Evolutionary conservation across 2,113 vertebrate species (phyloP).

Genomic region (Sander lucioperca): DNA sequence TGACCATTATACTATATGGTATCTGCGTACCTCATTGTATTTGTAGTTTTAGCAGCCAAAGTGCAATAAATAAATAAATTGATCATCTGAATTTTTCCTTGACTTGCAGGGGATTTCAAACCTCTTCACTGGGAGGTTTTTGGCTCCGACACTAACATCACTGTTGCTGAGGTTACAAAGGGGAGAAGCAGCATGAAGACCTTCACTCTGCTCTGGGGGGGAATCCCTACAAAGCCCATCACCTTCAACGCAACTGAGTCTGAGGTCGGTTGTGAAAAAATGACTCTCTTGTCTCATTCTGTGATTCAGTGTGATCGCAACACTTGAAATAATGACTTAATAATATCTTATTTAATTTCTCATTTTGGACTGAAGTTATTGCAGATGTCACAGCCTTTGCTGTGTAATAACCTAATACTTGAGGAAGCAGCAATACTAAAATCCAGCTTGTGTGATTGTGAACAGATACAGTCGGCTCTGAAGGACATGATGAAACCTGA

Average conservation of each 20-base stretch:
- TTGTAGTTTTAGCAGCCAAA: background rate
- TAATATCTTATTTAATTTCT: background rate
- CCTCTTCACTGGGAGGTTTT: slow-evolving; percentile 78
- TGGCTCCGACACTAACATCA: slow-evolving; percentile 77
- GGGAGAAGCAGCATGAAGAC: slow-evolving; percentile 84
- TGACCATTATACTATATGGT: background rate
- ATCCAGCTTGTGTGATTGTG: background rate
- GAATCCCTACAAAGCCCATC: slow-evolving; percentile 84
- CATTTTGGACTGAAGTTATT: background rate
- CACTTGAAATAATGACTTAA: background rate
- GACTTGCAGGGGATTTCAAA: slow-evolving; percentile 86
- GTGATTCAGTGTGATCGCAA: background rate
- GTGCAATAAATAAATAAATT: background rate
- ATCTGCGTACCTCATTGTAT: background rate
- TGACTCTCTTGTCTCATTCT: no score
- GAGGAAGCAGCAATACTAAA: background rate
- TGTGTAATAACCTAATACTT: background rate
- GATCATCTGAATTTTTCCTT: background rate
- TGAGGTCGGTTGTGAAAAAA: slow-evolving; percentile 77
- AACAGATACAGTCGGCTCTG: slow-evolving; percentile 85
- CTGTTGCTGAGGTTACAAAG: slow-evolving; percentile 83
- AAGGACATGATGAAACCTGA: slow-evolving; percentile 78
- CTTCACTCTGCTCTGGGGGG: slow-evolving; percentile 87
- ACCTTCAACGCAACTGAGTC: slow-evolving; percentile 71
- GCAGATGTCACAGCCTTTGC: background rate